Percentiles rank a stretch among this genome's conserved stretches.
phyloP scores from a whole-genome alignment of 2,113 vertebrate genomes.

The Cranoglanis bouderius region DNA sequence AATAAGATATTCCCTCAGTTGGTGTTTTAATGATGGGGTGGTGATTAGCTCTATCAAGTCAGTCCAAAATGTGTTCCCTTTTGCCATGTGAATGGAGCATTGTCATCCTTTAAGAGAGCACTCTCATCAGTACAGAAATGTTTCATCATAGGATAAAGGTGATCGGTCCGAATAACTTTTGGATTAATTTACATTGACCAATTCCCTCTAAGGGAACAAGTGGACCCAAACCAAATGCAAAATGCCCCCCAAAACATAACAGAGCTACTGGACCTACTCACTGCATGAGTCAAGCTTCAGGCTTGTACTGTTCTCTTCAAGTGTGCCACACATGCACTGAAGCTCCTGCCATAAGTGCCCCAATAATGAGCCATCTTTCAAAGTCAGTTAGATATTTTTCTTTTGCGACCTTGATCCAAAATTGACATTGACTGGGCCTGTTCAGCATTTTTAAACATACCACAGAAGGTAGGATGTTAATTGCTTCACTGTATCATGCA shows the following conservation, averaged over 20 bases:
- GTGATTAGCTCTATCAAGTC: not conserved
- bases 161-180: not conserved
- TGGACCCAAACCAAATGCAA: not conserved
- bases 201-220: not conserved
- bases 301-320: conserved; percentile 6
- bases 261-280: too few species aligned
- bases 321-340: not conserved
- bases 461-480: not conserved
- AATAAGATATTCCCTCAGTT: not conserved
- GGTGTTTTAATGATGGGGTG: not conserved
- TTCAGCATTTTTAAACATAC: not conserved
- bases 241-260: not conserved
- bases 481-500: not conserved
- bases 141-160: not conserved
- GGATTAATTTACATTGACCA: not conserved
- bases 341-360: not conserved
- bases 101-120: not conserved
- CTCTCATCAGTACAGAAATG: not conserved
- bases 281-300: not conserved
- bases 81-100: not conserved
- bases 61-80: not conserved
- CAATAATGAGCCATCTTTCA: not conserved
- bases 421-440: not conserved
- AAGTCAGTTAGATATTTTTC: not conserved
- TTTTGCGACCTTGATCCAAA: not conserved